Percentiles rank a stretch among this genome's conserved stretches.
Evolutionary conservation across 2,797 vertebrate genomes (phyloP).

Genomic region (Hephaestus fuliginosus): DNA sequence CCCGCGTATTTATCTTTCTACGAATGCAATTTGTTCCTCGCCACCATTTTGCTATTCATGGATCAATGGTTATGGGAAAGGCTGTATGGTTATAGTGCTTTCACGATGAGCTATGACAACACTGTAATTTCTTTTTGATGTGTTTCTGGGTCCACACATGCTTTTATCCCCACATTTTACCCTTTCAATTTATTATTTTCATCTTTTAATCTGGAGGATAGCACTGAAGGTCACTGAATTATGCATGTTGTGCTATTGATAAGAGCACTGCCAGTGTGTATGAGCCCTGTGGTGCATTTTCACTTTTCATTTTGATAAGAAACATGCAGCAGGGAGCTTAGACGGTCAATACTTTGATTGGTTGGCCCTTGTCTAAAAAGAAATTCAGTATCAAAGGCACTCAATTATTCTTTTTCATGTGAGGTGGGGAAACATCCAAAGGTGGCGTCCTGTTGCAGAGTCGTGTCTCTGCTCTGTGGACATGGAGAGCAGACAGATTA

Average conservation of each 20-base stretch:
- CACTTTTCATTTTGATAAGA: constrained; percentile 41
- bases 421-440: constrained; percentile 28
- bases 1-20: constrained; percentile 47
- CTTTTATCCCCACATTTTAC: constrained; percentile 22
- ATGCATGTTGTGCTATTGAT: constrained; percentile 53
- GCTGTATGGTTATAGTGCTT: constrained; percentile 38
- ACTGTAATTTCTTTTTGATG: constrained; percentile 54
- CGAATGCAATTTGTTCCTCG: constrained; percentile 47
- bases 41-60: constrained; percentile 63
- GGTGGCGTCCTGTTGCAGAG: constrained; percentile 21
- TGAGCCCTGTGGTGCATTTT: constrained; percentile 29
- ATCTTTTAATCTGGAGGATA: constrained; percentile 42
- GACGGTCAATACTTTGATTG: constrained; percentile 39
- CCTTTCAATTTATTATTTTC: constrained; percentile 44
- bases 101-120: constrained; percentile 55
- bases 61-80: constrained; percentile 36
- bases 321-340: constrained; percentile 14
- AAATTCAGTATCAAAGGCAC: constrained; percentile 22
- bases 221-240: constrained; percentile 59
- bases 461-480: constrained; percentile 35
- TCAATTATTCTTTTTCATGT: constrained; percentile 33
- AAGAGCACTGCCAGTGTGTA: constrained; percentile 19
- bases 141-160: background rate
- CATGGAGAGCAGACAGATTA: constrained; percentile 35
- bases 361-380: constrained; percentile 27